Evolutionary conservation across 2,888 invertebrate genomes (phyloP).

Genomic region (Scaptomyza cyrtandrae): DNA sequence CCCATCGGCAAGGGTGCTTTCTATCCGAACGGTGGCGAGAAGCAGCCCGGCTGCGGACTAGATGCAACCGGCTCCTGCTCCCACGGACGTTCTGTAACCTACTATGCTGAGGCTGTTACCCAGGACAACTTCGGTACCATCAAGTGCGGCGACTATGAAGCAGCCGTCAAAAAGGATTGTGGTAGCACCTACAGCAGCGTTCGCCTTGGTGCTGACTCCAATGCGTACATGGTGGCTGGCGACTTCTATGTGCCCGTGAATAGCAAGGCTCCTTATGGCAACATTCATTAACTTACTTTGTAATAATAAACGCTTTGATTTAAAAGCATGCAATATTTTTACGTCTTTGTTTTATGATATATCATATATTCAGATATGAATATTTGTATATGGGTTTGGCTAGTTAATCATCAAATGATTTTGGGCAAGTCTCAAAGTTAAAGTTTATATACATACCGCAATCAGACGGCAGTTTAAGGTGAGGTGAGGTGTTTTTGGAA

Average conservation of each 20-base stretch:
- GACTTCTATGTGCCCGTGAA: slow-evolving; percentile 81
- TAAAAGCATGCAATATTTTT: background rate
- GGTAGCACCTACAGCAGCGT: slow-evolving; percentile 62
- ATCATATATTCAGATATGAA: no score
- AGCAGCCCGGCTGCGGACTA: slow-evolving; percentile 85
- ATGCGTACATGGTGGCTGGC: slow-evolving; percentile 74
- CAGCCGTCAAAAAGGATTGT: slow-evolving; percentile 71
- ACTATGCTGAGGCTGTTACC: slow-evolving; percentile 84
- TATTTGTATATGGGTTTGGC: no score
- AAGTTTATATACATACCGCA: no score
- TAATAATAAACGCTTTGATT: background rate
- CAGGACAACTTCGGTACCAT: slow-evolving; percentile 76
- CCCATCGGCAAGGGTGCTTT: slow-evolving; percentile 85
- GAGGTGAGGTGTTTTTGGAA: no score
- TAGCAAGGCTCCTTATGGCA: slow-evolving; percentile 76
- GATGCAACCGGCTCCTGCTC: slow-evolving; percentile 83
- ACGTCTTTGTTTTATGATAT: background rate
- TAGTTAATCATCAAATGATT: no score
- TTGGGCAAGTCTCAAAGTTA: no score
- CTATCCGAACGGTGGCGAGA: slow-evolving; percentile 86
- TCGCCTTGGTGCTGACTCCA: slow-evolving; percentile 74
- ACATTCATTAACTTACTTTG: slow-evolving; percentile 40
- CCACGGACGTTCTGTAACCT: slow-evolving; percentile 84
- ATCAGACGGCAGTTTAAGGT: no score
- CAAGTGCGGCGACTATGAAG: slow-evolving; percentile 69